These are phyloP conservation scores for Polymixis flavicincta DNA, from an alignment of 2,888 invertebrate genomes.

Conservation along the genomic window DNA sequence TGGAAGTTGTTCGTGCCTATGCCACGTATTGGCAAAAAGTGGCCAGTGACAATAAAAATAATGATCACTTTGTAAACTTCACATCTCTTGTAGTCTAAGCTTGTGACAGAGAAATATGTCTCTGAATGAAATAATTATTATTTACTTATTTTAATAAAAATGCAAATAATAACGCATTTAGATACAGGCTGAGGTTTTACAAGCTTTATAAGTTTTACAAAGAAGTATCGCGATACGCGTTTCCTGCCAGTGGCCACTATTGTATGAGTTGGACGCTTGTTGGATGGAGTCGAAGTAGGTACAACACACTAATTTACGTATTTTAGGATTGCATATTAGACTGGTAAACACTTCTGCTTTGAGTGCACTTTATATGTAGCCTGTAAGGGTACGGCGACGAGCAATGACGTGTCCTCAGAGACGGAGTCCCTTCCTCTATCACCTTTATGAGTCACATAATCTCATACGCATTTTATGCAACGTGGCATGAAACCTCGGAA, in stretches of 20 bases:
- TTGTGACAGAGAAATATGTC: neutral
- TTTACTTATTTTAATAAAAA: neutral
- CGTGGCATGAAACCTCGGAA: constrained; percentile 37
- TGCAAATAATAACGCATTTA: neutral
- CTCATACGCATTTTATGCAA: constrained; percentile 46
- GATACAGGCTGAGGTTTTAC: neutral
- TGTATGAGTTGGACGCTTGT: neutral
- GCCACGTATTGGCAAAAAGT: constrained; percentile 94
- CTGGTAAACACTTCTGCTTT: neutral
- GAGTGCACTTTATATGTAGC: constrained; percentile 17
- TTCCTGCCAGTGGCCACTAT: neutral
- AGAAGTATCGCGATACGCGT: neutral
- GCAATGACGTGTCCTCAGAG: constrained; percentile 39
- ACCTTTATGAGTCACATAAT: constrained; percentile 18
- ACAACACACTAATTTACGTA: neutral
- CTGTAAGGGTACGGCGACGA: neutral
- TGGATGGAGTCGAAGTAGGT: neutral
- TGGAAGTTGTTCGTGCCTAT: constrained; percentile 94
- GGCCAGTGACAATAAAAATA: constrained; percentile 80
- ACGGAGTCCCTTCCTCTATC: neutral
- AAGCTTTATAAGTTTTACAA: neutral
- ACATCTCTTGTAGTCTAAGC: neutral
- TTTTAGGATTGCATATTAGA: neutral
- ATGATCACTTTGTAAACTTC: constrained; percentile 30
- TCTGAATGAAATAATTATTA: neutral